Percentiles rank a stretch among this genome's conserved stretches.
Conservation (phyloP, 2,888 invertebrate genomes). For the Acanthopleura granulata region DNA sequence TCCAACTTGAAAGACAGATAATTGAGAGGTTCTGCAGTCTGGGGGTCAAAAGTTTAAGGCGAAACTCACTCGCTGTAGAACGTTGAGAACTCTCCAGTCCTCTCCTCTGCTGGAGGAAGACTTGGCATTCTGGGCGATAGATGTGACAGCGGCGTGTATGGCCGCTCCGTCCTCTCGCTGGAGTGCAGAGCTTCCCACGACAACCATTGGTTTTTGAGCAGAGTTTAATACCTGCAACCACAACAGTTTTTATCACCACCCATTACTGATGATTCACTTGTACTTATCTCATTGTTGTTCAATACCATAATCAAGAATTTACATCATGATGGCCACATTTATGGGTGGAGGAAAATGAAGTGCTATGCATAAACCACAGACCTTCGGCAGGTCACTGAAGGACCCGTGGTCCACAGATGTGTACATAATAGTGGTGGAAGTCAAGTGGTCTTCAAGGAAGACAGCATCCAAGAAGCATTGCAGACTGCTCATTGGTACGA, state of each 20-base stretch:
- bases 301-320: too few relatives aligned
- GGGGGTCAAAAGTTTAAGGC: not conserved
- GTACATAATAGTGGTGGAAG: too few relatives aligned
- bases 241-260: not conserved
- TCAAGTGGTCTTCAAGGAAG: too few relatives aligned
- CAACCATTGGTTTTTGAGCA: conserved; percentile 90
- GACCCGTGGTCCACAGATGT: too few relatives aligned
- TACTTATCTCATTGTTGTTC: too few relatives aligned
- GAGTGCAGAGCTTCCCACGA: conserved; percentile 89
- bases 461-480: too few relatives aligned
- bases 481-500: too few relatives aligned
- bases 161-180: conserved; percentile 73
- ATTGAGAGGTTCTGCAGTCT: not conserved
- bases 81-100: conserved; percentile 88
- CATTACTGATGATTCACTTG: too few relatives aligned
- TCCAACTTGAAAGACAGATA: not conserved
- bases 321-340: too few relatives aligned
- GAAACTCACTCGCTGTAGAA: conserved; percentile 84
- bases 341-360: too few relatives aligned
- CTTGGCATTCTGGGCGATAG: conserved; percentile 74
- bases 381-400: too few relatives aligned
- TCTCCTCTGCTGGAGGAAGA: conserved; percentile 47
- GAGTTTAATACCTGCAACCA: conserved; percentile 73
- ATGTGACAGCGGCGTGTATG: conserved; percentile 75
- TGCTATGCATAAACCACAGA: too few relatives aligned